Evolutionary conservation across 2,797 vertebrate genomes (phyloP), one percentile per base, ranked within the genome.

Genomic region (Pachyuromys duprasi): DNA sequence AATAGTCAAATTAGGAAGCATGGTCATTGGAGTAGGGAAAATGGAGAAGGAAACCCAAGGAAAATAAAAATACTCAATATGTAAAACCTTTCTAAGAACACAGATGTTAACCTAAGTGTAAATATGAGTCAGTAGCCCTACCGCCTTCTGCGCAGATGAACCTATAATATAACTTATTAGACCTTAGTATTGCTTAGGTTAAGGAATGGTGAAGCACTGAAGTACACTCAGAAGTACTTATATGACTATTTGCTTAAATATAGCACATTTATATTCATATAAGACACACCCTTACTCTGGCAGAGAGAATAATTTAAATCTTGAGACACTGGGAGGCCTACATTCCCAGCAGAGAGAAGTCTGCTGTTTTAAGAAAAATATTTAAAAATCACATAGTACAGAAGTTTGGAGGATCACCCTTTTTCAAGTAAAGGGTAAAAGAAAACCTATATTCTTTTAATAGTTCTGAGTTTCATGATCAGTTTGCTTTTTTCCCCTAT

Each of bases 241-340:
- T 4, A 36, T 72, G 24, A 22, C 75, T 75, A 89, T 80, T 87
- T 91, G 11, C 49, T 79, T 31, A 86, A 12, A 53, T 17, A 63
- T 2, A 36, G 49, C 22, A 49, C 0, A 24, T 76, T 86, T 93
- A 49, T 55, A 74, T 88, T 84, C 9, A 67, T 15, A 26, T 60
- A 26, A 49, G 57, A 57, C 15, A 74, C 31, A 88, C 53, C 53
- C 20, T 65, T n/a, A 6, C 36, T 74, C 91, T 79, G 17, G 3
- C 91, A 5, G 3, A 62, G 4, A 84, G n/a, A 95, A 86, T 5
- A 82, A 42, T 69, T 72, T 89, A 24, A 89, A 28, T 62, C 72
- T 15, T n/a, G 28, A 39, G 0, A 74, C 14, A 24, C 14, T 22
- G 17, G 1, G 36, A 63, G 0, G 33, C 0, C 0, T 55, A 63